Percentiles rank a stretch among this genome's conserved stretches.
Evolutionary conservation across 2,888 invertebrate genomes (phyloP).

Genomic region (Rhaphigaster nebulosa): DNA sequence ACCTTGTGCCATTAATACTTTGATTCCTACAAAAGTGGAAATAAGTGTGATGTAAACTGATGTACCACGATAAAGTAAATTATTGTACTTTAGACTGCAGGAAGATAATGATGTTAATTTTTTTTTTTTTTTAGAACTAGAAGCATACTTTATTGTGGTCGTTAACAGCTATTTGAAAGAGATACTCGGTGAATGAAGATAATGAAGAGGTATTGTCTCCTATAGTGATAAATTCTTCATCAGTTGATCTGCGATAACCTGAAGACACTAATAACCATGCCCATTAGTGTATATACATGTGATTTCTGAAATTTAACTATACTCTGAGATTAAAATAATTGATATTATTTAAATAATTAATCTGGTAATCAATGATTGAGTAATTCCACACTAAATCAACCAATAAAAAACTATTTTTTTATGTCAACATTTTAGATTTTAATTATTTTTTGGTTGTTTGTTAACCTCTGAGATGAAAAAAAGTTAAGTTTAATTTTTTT

Average conservation of each 20-base stretch:
- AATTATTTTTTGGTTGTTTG: no score
- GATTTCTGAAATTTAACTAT: not conserved
- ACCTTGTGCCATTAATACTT: no score
- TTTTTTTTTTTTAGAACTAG: constrained; percentile 23
- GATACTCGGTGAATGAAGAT: not conserved
- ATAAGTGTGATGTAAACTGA: no score
- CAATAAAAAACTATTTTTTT: no score
- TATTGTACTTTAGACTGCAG: no score
- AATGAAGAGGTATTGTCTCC: constrained; percentile 22
- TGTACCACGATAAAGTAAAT: no score
- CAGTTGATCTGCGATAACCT: not conserved
- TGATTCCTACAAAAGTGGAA: no score
- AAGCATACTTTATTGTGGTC: constrained; percentile 24
- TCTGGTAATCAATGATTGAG: not conserved
- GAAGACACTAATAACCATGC: constrained; percentile 9
- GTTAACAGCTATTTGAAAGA: constrained; percentile 35
- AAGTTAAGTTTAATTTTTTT: no score
- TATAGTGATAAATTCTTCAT: constrained; percentile 44
- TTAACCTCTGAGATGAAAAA: no score
- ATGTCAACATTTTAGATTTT: no score
- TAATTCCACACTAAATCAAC: no score
- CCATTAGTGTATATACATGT: not conserved
- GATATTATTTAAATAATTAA: not conserved
- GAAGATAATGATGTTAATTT: no score
- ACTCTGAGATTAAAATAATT: not conserved